Evolutionary conservation across 1,140 invertebrate species (phyloP), one percentile per base, ranked within the genome.

Genomic region (Nasonia vitripennis): DNA sequence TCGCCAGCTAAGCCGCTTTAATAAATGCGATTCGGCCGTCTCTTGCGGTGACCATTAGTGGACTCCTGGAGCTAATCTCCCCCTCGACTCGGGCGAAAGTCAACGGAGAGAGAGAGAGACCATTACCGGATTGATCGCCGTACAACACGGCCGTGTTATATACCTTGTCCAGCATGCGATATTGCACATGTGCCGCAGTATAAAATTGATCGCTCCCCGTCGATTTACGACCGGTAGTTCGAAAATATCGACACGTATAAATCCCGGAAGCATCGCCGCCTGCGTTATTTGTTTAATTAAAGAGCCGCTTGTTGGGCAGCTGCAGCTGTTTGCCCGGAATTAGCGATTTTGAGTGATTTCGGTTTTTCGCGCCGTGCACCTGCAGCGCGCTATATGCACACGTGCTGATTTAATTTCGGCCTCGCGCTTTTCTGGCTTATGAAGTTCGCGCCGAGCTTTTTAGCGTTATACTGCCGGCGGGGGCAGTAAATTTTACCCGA

Each of bases 21-120:
- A 81, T 81, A 81, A 73, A 73, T 31, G 68, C 78, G 34, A 67
- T 48, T 27, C 4, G 10, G 51, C 11, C 51, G 10, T 48, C 51
- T 78, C 3, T 34, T 55, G 68, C 67, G 70, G 68, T 73, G 67
- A 17, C 67, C 68, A 73, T 73, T 81, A 81, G 80, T 71, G 34
- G 45, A 51, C 80, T 73, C 80, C 31, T 62, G 10, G 11, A 51
- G 80, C 80, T 81, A 73, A 81, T 73, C 80, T 81, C 68, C 68
- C 20, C 17, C 34, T 62, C 55, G 55, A 62, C 4, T 62, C 17
- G 55, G 6, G 5, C 6, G 20, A 62, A 62, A 62, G 55, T 62
- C 17, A 62, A n/a, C 55, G 55, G 17, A 6, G 27, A 27, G 27
- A 27, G 27, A 27, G 55, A 62, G 4, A 34, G 77, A 62, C 68